Base-by-base conservation (phyloP, 35 echinoderm and acorn worm genomes). In the Holothuria glaberrima region DNA sequence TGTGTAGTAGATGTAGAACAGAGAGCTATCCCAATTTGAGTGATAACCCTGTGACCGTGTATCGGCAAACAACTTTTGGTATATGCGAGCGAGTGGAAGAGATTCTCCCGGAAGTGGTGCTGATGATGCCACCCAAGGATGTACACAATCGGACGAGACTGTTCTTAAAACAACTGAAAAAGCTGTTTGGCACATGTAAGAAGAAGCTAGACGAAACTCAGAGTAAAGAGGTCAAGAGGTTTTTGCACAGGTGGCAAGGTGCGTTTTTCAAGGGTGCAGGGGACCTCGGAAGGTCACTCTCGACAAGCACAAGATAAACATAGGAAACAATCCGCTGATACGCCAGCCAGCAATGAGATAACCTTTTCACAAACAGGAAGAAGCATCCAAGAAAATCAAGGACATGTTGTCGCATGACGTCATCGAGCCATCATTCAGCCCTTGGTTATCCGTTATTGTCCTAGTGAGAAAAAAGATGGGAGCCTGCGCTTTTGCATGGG, bases 391-490 rank as follows among this genome's bases (percentile, higher is more conserved):
- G n/a, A n/a, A n/a, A n/a, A n/a, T n/a, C n/a, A n/a, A n/a, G n/a
- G n/a, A 68, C 57, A 59, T 86, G 83, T 32, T 87, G 16, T 9
- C 30, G 5, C 50, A 84, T 41, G 90, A 74, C 9, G 18, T 92
- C 17, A 88, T 79, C 46, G 58, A 75, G 57, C 83, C 91, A 13
- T 77, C 82, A 3, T 26, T 19, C 36, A 88, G 82, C 66, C 91
- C 91, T 19, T 88, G 91, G 84, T 30, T 71, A 4, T 88, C 91
- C 18, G 70, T 48, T 14, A 61, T 86, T 45, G 91, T 87, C 28
- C 26, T 92, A 1, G 91, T 86, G 13, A 69, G 54, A 92, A 92
- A 28, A 88, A 92, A 33, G 84, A 88, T 26, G 85, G 91, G 13
- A 67, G 59, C 28, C 21, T 76, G 16, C 82, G 89, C 25, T 66